A percentile compares a stretch with the other conserved stretches of the same genome.
phyloP scores from a whole-genome alignment of 2,113 vertebrate genomes.

The Ictidomys tridecemlineatus region DNA sequence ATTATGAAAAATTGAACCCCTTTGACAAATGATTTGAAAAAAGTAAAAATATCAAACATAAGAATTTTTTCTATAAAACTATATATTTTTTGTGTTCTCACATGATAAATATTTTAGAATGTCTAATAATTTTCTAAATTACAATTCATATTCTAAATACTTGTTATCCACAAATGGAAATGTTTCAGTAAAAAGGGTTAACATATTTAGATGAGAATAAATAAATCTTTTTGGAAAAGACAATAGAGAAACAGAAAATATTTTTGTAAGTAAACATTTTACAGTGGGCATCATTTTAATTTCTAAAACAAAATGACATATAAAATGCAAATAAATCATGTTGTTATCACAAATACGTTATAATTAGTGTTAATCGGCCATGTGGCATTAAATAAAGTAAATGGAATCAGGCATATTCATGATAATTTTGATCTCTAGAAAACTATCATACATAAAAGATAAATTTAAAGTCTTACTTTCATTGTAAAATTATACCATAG shows the following conservation, averaged over 20 bases:
- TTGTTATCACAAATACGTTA: not conserved
- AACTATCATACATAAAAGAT: not conserved
- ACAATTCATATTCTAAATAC: not conserved
- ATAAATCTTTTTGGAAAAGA: not conserved
- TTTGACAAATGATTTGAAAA: constrained; percentile 7
- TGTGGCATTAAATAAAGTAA: not conserved
- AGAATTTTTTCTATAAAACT: not conserved
- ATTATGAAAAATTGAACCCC: not conserved
- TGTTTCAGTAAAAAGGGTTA: not conserved
- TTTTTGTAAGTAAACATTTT: not conserved
- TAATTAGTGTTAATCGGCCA: not conserved
- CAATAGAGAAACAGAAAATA: not conserved
- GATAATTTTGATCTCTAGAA: not conserved
- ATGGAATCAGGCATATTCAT: not conserved
- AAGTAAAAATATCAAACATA: not conserved
- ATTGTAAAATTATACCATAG: not conserved
- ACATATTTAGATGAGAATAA: not conserved
- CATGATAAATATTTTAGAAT: not conserved
- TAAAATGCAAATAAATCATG: not conserved
- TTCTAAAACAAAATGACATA: constrained; percentile 24
- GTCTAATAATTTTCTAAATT: not conserved
- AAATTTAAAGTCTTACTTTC: not conserved
- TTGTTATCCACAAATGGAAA: not conserved
- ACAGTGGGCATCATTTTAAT: not conserved
- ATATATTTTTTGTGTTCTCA: not conserved